Evolutionary conservation across 2,888 invertebrate genomes (phyloP).

Genomic region (Ferrisia virgata): DNA sequence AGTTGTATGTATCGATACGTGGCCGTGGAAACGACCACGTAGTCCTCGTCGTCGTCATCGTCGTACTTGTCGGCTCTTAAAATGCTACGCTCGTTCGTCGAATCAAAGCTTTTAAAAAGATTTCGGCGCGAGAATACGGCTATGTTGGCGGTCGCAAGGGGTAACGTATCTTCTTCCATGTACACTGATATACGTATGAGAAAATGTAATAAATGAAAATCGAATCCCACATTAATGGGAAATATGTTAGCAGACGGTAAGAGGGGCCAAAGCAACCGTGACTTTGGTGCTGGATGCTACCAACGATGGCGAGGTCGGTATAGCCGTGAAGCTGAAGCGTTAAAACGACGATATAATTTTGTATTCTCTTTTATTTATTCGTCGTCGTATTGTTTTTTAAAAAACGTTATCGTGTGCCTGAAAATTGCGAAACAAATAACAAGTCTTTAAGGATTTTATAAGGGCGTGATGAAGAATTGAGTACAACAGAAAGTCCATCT

Average conservation of each 20-base stretch:
- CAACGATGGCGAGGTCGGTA: neutral
- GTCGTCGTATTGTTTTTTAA: conserved; percentile 24
- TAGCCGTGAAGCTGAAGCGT: neutral
- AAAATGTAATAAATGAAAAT: conserved; percentile 5
- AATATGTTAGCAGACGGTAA: neutral
- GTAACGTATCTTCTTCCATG: neutral
- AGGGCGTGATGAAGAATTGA: conserved; percentile 1
- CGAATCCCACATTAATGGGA: neutral
- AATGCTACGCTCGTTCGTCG: neutral
- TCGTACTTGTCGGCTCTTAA: too few relatives aligned
- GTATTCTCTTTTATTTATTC: conserved; percentile 33
- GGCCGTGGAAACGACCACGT: neutral
- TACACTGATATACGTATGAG: neutral
- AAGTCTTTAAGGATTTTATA: conserved; percentile 40
- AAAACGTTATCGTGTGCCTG: conserved; percentile 23
- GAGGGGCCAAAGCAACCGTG: too few relatives aligned
- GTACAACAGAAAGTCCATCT: conserved; percentile 16
- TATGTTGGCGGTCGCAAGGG: neutral
- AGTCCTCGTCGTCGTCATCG: too few relatives aligned
- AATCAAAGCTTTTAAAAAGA: neutral
- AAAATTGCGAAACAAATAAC: conserved; percentile 40
- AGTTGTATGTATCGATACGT: neutral
- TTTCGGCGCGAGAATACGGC: neutral
- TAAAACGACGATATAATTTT: conserved; percentile 12
- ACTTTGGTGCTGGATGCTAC: too few relatives aligned